These are phyloP conservation scores for Dendrolimus kikuchii DNA, from an alignment of 1,140 invertebrate genomes.

Conservation along the genomic window DNA sequence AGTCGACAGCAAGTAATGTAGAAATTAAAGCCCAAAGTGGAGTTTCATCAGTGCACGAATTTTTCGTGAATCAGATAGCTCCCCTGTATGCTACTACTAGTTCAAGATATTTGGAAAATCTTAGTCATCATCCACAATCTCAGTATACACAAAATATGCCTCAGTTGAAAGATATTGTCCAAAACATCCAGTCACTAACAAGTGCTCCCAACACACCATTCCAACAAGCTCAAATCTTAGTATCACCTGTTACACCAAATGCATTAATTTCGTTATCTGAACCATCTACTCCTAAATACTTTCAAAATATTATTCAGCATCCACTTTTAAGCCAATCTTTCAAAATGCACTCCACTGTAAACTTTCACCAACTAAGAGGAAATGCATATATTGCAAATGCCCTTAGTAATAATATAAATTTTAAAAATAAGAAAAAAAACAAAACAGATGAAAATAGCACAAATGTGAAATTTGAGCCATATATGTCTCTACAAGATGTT, in stretches of 20 bases:
- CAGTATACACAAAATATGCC: slow-evolving; percentile 30
- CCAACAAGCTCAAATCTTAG: slow-evolving; percentile 15
- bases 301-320: slow-evolving; percentile 63
- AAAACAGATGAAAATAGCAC: slow-evolving; percentile 23
- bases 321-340: slow-evolving; percentile 28
- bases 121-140: slow-evolving; percentile 46
- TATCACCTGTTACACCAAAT: slow-evolving; percentile 21
- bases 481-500: slow-evolving; percentile 39
- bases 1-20: slow-evolving; percentile 22
- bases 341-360: slow-evolving; percentile 9
- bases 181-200: slow-evolving; percentile 9
- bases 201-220: slow-evolving; percentile 38
- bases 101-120: slow-evolving; percentile 51
- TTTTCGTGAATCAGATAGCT: slow-evolving; percentile 36
- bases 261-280: slow-evolving; percentile 22
- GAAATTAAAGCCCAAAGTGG: slow-evolving; percentile 9
- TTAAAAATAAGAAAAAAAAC: slow-evolving; percentile 20
- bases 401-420: slow-evolving; percentile 5
- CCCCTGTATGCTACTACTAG: slow-evolving; percentile 43
- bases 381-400: neutral
- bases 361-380: slow-evolving; percentile 16
- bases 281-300: slow-evolving; percentile 35
- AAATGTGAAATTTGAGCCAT: slow-evolving; percentile 38
- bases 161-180: slow-evolving; percentile 8
- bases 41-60: slow-evolving; percentile 29